phyloP scores from a whole-genome alignment of 2,113 vertebrate species.

The Ovibos moschatus region DNA sequence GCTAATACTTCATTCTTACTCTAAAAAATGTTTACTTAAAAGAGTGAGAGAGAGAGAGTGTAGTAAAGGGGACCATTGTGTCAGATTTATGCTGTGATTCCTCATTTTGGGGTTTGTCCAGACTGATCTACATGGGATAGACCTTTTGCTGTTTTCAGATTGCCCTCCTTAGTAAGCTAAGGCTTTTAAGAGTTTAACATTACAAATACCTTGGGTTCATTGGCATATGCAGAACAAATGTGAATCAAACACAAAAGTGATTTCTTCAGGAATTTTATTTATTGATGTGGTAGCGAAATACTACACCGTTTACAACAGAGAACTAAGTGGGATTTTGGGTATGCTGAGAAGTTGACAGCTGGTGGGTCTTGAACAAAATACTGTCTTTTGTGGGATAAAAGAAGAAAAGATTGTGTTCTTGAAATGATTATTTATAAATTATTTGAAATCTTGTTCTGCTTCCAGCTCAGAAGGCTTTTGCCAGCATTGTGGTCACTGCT shows the following conservation, averaged over 20 bases:
- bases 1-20: neutral
- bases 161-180: conserved; percentile 59
- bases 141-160: conserved; percentile 19
- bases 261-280: conserved; percentile 78
- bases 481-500: conserved; percentile 72
- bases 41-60: neutral
- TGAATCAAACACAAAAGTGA: conserved; percentile 77
- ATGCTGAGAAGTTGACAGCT: conserved; percentile 81
- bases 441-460: conserved; percentile 79
- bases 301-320: conserved; percentile 81
- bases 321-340: conserved; percentile 77
- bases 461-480: conserved; percentile 69
- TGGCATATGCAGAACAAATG: conserved; percentile 85
- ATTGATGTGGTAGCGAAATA: conserved; percentile 82
- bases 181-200: conserved; percentile 44
- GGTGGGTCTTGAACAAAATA: conserved; percentile 76
- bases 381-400: conserved; percentile 81
- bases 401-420: conserved; percentile 77
- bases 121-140: neutral
- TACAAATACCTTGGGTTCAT: conserved; percentile 75
- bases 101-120: neutral
- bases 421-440: conserved; percentile 83
- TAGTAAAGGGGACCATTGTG: neutral
- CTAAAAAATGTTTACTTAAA: neutral
- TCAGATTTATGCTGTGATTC: neutral